Evolutionary conservation across 2,797 vertebrate genomes (phyloP).

Genomic region (Microchirus variegatus): DNA sequence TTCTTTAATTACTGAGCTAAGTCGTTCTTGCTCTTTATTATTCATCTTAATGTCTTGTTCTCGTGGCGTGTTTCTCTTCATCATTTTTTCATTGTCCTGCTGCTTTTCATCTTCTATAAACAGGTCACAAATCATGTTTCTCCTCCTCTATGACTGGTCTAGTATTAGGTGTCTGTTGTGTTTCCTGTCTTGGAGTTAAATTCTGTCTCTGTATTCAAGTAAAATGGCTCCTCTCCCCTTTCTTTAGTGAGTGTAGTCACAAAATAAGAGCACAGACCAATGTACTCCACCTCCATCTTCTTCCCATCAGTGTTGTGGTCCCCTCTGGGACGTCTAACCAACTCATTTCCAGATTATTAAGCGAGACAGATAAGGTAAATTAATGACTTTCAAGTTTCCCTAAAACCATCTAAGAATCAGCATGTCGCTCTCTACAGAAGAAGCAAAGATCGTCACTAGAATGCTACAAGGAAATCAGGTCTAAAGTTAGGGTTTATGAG

Average conservation of each 20-base stretch:
- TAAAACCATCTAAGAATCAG: slow-evolving; percentile 8
- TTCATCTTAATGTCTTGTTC: slow-evolving; percentile 32
- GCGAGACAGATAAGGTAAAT: slow-evolving; percentile 10
- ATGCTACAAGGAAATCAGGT: slow-evolving; percentile 29
- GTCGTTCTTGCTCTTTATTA: slow-evolving; percentile 30
- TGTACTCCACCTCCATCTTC: not conserved
- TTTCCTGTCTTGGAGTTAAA: slow-evolving; percentile 2
- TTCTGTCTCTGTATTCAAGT: not conserved
- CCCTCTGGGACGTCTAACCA: slow-evolving; percentile 28
- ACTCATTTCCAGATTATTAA: slow-evolving; percentile 18
- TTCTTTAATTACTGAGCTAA: slow-evolving; percentile 43
- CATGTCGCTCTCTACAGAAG: slow-evolving; percentile 16
- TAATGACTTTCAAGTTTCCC: slow-evolving; percentile 19
- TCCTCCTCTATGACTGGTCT: slow-evolving; percentile 5
- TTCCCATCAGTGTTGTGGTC: slow-evolving; percentile 13
- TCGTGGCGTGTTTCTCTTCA: not conserved
- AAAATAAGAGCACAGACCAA: not conserved
- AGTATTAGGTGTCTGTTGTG: slow-evolving; percentile 10
- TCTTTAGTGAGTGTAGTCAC: not conserved
- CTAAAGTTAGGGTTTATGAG: too few relatives aligned
- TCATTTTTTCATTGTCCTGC: slow-evolving; percentile 3
- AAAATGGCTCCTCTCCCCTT: not conserved
- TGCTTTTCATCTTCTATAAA: not conserved
- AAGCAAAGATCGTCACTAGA: slow-evolving; percentile 36
- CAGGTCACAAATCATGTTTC: not conserved